Evolutionary conservation across 1,140 invertebrate genomes (phyloP), one percentile per base, ranked within the genome.

Genomic region (Micrasema longulum): DNA sequence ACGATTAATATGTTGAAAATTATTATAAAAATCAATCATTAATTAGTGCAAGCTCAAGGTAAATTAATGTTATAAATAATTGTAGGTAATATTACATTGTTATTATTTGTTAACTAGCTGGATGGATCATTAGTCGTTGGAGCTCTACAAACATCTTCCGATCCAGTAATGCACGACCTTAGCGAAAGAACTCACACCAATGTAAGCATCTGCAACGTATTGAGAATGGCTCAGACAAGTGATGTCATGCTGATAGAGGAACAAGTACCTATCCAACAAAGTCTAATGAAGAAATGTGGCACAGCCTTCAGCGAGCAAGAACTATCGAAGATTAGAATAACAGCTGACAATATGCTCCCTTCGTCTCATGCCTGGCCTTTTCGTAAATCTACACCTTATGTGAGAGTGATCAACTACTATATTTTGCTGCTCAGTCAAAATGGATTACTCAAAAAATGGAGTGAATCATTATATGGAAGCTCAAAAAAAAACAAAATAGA

Each of bases 51-150:
- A n/a, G n/a, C n/a, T n/a, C n/a, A n/a, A n/a, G n/a, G n/a, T n/a
- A n/a, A n/a, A n/a, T n/a, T n/a, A n/a, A n/a, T n/a, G n/a, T n/a
- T n/a, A n/a, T n/a, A n/a, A n/a, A n/a, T n/a, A n/a, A n/a, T n/a
- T n/a, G n/a, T n/a, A n/a, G n/a, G n/a, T n/a, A n/a, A n/a, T n/a
- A n/a, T n/a, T n/a, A n/a, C n/a, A n/a, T n/a, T n/a, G n/a, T n/a
- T n/a, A n/a, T n/a, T n/a, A n/a, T n/a, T n/a, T n/a, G n/a, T 63
- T 63, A 71, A 71, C 64, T 65, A 75, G 69, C 2, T 64, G 10
- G 73, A 72, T 26, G 20, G 36, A 7, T 55, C 64, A 3, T n/a
- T 71, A 14, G 55, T 72, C 12, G 14, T 14, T 16, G 53, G 47
- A 53, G 18, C 63, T 7, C 23, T 75, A 7, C 43, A 69, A 9